Conservation (phyloP, 2,888 invertebrate genomes). For the Callosobruchus maculatus region DNA sequence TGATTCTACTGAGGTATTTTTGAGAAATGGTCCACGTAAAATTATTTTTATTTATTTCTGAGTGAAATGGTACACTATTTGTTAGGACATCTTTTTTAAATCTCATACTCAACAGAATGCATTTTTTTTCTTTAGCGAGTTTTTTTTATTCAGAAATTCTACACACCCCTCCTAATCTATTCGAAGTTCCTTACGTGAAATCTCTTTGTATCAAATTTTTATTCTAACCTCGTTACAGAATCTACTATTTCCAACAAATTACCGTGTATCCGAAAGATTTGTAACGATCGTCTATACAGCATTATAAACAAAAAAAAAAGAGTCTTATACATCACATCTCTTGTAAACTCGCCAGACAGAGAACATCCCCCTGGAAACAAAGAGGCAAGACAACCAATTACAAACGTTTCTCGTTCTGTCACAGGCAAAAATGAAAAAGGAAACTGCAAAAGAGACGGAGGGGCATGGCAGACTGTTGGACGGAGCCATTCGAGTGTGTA, state of each 20-base stretch:
- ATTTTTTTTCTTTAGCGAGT: too few relatives aligned
- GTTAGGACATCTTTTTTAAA: too few relatives aligned
- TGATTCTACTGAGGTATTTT: too few relatives aligned
- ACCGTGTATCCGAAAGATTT: neutral
- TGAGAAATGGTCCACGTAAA: too few relatives aligned
- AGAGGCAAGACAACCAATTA: conserved; percentile 19
- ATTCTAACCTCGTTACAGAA: too few relatives aligned
- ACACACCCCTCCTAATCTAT: too few relatives aligned
- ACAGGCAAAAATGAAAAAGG: conserved; percentile 14
- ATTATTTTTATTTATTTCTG: too few relatives aligned
- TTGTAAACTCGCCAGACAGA: neutral
- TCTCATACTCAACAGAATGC: too few relatives aligned
- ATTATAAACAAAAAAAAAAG: neutral
- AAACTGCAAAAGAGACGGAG: conserved; percentile 5
- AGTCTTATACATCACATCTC: neutral
- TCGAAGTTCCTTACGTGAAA: too few relatives aligned
- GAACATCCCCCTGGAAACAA: conserved; percentile 8
- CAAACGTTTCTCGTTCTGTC: conserved; percentile 16
- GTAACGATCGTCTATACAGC: neutral
- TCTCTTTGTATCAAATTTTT: too few relatives aligned
- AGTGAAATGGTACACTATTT: too few relatives aligned
- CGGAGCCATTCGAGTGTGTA: neutral
- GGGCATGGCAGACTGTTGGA: neutral
- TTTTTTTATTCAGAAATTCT: too few relatives aligned
- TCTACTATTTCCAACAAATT: neutral